Evolutionary conservation across 2,888 invertebrate species (phyloP), one percentile per base, ranked within the genome.

Genomic region (Timema cristinae): DNA sequence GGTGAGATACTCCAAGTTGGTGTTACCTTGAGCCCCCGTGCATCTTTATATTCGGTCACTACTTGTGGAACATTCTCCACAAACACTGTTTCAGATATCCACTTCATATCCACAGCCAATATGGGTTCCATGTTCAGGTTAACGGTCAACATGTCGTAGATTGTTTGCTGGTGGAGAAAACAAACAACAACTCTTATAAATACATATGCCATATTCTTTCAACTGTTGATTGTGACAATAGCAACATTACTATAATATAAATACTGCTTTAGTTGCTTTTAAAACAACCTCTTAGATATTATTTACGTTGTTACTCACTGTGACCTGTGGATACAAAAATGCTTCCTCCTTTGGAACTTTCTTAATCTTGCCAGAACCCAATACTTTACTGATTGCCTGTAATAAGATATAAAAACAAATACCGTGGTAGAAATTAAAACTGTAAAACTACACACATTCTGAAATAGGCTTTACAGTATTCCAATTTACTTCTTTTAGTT

Each of bases 71-170:
- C 87, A 81, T 79, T 81, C 74, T 76, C 84, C 78, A 73, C 84
- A 80, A 89, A 87, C 67, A 84, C 82, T 71, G 82, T 75, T 71
- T 87, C 87, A 2, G 84, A 84, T 63, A 83, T 81, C 87, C 87
- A 88, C 54, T 86, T 85, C 16, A 82, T 78, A 52, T 79, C 79
- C 66, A 84, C 82, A 6, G 84, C 81, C 76, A 85, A 87, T 5
- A 83, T 85, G 0, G 89, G 87, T 75, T 87, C 86, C 84, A 89
- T 85, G 75, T 81, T 85, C 61, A 90, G 78, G 79, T 89, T 85
- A 10, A 88, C 75, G 2, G 85, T 87, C 79, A 86, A 83, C 72
- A 84, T 80, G 76, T 90, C 89, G 76, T 82, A 87, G 71, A 83
- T 81, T 76, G 82, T 81, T 85, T 88, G 88, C 88, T 88, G 77